Percentiles rank a stretch among this genome's conserved stretches.
Evolutionary conservation across 2,888 invertebrate species (phyloP).

Genomic region (Orthosia gothica): DNA sequence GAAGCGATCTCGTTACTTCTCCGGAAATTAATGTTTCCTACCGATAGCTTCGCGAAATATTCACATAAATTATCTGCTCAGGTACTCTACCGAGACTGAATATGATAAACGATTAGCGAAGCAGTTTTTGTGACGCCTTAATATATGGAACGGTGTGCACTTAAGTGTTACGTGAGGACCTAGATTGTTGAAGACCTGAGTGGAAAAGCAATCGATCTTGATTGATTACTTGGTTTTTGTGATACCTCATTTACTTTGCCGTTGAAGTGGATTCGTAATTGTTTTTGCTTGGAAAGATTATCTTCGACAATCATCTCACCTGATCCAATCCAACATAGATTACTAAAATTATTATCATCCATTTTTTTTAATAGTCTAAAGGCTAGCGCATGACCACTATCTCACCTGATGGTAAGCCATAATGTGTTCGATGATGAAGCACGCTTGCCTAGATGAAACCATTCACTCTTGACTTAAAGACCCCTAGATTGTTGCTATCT

Average conservation of each 20-base stretch:
- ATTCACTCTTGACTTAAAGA: too few species aligned
- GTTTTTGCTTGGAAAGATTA: not conserved
- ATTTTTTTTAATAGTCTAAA: not conserved
- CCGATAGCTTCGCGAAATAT: slow-evolving; percentile 68
- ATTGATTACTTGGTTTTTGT: slow-evolving; percentile 30
- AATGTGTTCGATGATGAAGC: too few species aligned
- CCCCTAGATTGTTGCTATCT: too few species aligned
- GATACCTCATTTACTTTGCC: slow-evolving; percentile 6
- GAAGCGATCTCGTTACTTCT: slow-evolving; percentile 76
- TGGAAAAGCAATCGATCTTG: slow-evolving; percentile 7
- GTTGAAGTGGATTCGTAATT: not conserved
- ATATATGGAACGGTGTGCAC: slow-evolving; percentile 49
- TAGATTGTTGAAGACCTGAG: slow-evolving; percentile 13
- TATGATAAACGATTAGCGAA: slow-evolving; percentile 64
- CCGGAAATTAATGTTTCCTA: slow-evolving; percentile 82
- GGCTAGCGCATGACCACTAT: too few species aligned
- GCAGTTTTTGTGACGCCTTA: slow-evolving; percentile 54
- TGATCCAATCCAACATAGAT: not conserved
- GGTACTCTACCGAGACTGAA: slow-evolving; percentile 57
- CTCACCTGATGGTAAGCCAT: too few species aligned
- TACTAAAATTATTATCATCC: not conserved
- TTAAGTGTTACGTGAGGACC: slow-evolving; percentile 31
- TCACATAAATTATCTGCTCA: slow-evolving; percentile 69
- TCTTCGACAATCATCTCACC: not conserved
- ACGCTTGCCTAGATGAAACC: too few species aligned